A percentile compares a stretch with the other conserved stretches of the same genome.
Evolutionary conservation across 2,888 invertebrate genomes (phyloP).

Genomic region (Acrobasis consociella): DNA sequence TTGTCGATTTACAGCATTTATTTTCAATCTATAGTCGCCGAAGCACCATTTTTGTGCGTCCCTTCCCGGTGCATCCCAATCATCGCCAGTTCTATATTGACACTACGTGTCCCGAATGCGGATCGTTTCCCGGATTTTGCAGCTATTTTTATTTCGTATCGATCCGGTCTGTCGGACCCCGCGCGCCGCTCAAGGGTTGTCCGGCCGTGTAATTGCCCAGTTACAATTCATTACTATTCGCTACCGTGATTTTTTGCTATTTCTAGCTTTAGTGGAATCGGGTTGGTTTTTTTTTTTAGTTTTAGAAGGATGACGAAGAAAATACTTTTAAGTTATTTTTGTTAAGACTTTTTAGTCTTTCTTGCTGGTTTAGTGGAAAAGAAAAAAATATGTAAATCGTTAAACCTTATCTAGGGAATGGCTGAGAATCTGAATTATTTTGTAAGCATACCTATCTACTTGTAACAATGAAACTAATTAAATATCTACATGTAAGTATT

Average conservation of each 20-base stretch:
- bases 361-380: too few relatives aligned
- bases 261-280: conserved; percentile 34
- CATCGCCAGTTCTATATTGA: conserved; percentile 78
- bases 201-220: conserved; percentile 76
- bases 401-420: too few relatives aligned
- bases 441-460: too few relatives aligned
- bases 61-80: conserved; percentile 76
- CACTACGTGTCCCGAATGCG: conserved; percentile 75
- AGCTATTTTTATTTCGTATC: conserved; percentile 77
- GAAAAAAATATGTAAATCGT: conserved; percentile 5
- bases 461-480: too few relatives aligned
- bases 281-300: conserved; percentile 6
- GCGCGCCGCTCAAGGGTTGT: conserved; percentile 70
- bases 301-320: background rate
- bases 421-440: too few relatives aligned
- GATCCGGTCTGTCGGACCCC: conserved; percentile 58
- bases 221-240: conserved; percentile 77
- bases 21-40: conserved; percentile 69
- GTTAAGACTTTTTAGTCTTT: too few relatives aligned
- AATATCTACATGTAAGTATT: too few relatives aligned
- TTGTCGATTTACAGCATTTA: conserved; percentile 43
- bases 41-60: conserved; percentile 57
- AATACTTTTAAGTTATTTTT: background rate
- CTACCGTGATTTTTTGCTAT: conserved; percentile 57
- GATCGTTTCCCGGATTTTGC: conserved; percentile 72